These are phyloP conservation scores for Rhinoderma darwinii DNA, from an alignment of 2,113 vertebrate genomes.

Conservation along the genomic window DNA sequence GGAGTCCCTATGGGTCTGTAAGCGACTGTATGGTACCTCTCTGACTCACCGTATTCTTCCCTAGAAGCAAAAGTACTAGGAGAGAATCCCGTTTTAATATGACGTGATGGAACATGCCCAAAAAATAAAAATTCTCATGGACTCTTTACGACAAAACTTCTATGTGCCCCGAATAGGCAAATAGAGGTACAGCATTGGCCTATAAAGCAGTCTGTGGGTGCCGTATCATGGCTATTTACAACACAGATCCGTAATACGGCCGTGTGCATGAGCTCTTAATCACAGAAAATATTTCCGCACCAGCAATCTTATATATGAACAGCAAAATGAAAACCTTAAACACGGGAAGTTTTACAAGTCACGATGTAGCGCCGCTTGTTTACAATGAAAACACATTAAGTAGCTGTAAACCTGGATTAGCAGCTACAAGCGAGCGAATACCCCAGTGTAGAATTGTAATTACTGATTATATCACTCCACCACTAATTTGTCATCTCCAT, in stretches of 20 bases:
- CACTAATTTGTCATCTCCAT: slow-evolving; percentile 38
- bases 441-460: slow-evolving; percentile 56
- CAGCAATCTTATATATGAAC: background rate
- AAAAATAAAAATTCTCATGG: too few species aligned
- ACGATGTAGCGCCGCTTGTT: slow-evolving; percentile 43
- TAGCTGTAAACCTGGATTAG: slow-evolving; percentile 64
- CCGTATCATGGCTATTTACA: background rate
- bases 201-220: background rate
- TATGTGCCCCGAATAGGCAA: too few species aligned
- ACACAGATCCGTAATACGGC: background rate
- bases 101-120: too few species aligned
- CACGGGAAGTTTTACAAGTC: slow-evolving; percentile 9
- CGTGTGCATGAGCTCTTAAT: background rate
- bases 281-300: background rate
- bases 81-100: too few species aligned
- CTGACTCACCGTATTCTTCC: too few species aligned
- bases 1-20: too few species aligned
- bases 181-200: too few species aligned
- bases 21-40: too few species aligned
- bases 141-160: too few species aligned
- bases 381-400: slow-evolving; percentile 57
- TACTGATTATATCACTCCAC: slow-evolving; percentile 25
- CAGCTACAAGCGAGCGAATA: slow-evolving; percentile 55
- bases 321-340: background rate
- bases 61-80: too few species aligned